These are phyloP conservation scores for Cladorhizidae sp. DNA, from an alignment of 37 sponge, comb jelly and placozoan genomes.

Conservation along the genomic window DNA sequence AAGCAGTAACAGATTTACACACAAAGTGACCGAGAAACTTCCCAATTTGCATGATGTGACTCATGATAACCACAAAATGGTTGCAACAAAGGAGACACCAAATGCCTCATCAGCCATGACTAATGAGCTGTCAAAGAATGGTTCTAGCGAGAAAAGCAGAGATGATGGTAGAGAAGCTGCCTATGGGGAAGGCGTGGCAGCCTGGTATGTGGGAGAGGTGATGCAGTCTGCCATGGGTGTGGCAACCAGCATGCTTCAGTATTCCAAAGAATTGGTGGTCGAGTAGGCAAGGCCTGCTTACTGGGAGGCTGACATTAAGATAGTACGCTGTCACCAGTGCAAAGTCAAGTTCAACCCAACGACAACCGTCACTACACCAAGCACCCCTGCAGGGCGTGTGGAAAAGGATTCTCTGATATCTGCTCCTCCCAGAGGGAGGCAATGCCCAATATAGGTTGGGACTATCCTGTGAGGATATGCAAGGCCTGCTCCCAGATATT, in stretches of 20 bases:
- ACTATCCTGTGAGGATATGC: conserved; percentile 88
- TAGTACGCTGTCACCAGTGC: conserved; percentile 68
- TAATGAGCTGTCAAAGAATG: not conserved
- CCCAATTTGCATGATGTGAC: too few relatives aligned
- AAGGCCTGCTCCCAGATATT: conserved; percentile 54
- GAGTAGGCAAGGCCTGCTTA: conserved; percentile 91
- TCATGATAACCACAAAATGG: too few relatives aligned
- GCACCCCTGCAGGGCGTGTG: conserved; percentile 94
- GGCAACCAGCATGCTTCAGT: conserved; percentile 63
- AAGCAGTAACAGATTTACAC: too few relatives aligned
- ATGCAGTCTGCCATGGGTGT: conserved; percentile 54
- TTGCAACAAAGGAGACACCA: too few relatives aligned
- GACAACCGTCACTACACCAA: conserved; percentile 2
- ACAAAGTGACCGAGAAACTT: too few relatives aligned
- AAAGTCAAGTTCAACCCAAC: conserved; percentile 40
- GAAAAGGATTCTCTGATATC: conserved; percentile 85
- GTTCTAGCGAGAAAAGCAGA: not conserved
- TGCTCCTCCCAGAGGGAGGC: conserved; percentile 62
- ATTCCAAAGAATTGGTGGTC: conserved; percentile 60
- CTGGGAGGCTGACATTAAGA: conserved; percentile 85
- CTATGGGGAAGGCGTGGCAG: conserved; percentile 41
- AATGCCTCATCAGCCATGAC: too few relatives aligned
- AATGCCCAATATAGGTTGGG: conserved; percentile 93
- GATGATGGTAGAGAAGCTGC: not conserved
- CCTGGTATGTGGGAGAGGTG: conserved; percentile 79